Base-by-base conservation (phyloP, 2,797 vertebrate species). In the Fundulus diaphanus region DNA sequence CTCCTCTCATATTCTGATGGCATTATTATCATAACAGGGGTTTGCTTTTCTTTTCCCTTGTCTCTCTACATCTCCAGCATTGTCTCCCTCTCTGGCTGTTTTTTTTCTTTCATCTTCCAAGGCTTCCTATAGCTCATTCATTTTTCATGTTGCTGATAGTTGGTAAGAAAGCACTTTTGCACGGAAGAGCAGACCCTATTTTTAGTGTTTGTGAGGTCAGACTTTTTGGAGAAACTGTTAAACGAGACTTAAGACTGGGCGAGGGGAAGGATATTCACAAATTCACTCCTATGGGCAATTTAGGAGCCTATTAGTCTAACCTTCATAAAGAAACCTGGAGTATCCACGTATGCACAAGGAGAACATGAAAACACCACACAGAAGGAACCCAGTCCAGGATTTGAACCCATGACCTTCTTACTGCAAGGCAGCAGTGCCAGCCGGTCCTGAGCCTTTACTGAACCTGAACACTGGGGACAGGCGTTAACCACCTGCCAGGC, bases 111-210 rank as follows among this genome's bases (percentile, higher is more conserved):
- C 49, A n/a, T 74, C 61, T 61, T 27, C 27, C 31, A 1, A 48
- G 37, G 61, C 67, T 29, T 80, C 69, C 68, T 70, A 42, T 37
- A 61, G 65, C 77, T 87, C 77, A 81, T 90, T 76, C 77, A 88
- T 85, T 78, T 87, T 92, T 90, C 71, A 88, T 82, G 61, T 83
- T 75, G 76, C 77, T 77, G 46, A 83, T 74, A 79, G 73, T 70
- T 73, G 20, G 48, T 75, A 40, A 51, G 76, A 81, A 71, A 67
- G 52, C 61, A 83, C 72, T 76, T 54, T 80, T 81, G 12, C 40
- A 35, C 66, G 51, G 68, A 78, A 67, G 81, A 73, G 46, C 33
- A 57, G 31, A 74, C 33, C 16, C 31, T 48, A 37, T 68, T 69
- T 72, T 82, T 46, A 57, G 24, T 31, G 46, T 13, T 63, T 35